Evolutionary conservation across 2,888 invertebrate genomes (phyloP).

Genomic region (Imbricaverruca yamaguchii): DNA sequence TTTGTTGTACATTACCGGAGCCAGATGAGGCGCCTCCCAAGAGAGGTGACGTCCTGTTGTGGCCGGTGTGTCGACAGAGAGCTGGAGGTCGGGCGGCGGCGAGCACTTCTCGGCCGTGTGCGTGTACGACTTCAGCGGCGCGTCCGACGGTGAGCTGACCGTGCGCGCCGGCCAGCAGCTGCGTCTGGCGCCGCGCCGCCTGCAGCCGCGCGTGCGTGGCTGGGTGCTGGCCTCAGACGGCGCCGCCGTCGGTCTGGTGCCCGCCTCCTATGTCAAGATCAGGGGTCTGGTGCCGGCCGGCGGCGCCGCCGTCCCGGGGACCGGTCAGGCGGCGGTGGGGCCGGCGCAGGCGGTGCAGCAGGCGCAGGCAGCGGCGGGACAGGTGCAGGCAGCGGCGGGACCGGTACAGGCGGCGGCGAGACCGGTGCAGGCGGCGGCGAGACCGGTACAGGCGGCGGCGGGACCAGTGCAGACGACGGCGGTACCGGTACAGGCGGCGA

Average conservation of each 20-base stretch:
- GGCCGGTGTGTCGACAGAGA: background rate
- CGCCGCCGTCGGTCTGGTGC: slow-evolving; percentile 47
- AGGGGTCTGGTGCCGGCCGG: background rate
- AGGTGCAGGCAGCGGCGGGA: too few species aligned
- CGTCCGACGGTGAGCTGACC: slow-evolving; percentile 60
- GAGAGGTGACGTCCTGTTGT: too few species aligned
- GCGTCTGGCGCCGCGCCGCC: slow-evolving; percentile 69
- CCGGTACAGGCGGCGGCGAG: too few species aligned
- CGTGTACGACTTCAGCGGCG: slow-evolving; percentile 65
- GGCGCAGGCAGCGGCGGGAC: background rate
- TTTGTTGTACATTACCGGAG: too few species aligned
- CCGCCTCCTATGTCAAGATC: slow-evolving; percentile 50
- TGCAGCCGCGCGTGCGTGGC: slow-evolving; percentile 56
- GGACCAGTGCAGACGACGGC: background rate
- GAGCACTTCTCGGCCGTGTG: slow-evolving; percentile 50
- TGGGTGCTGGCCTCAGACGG: slow-evolving; percentile 51
- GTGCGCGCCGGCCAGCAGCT: slow-evolving; percentile 68
- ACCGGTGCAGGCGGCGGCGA: background rate
- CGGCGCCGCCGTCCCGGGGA: background rate
- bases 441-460: background rate
- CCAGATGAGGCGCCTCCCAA: background rate
- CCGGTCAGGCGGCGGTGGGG: background rate
- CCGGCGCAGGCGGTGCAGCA: background rate
- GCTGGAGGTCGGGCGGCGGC: slow-evolving; percentile 46
- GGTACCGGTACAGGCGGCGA: background rate